phyloP scores from a whole-genome alignment of 2,888 invertebrate species.

The Tetranychus piercei region DNA sequence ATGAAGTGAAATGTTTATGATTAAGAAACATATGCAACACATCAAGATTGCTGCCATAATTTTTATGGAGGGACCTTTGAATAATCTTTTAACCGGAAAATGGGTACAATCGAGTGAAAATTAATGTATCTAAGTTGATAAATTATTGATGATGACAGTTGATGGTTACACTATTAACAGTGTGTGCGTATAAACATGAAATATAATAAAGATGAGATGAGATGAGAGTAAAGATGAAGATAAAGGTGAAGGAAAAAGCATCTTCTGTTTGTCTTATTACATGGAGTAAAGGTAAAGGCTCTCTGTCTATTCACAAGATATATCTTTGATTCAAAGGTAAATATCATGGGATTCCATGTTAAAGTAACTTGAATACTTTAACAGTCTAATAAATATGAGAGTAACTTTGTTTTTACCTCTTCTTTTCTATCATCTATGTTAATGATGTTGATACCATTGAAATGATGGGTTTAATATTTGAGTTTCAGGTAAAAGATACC shows the following conservation, averaged over 20 bases:
- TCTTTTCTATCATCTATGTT: neutral
- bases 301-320: neutral
- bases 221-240: neutral
- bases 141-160: conserved; percentile 1
- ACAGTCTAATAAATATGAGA: neutral
- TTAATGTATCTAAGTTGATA: neutral
- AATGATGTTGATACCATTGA: neutral
- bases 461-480: neutral
- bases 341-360: neutral
- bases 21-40: too few species aligned
- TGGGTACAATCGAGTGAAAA: neutral
- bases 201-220: neutral
- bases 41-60: neutral
- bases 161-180: neutral
- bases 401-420: neutral
- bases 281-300: neutral
- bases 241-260: neutral
- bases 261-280: neutral
- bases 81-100: conserved; percentile 1
- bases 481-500: neutral
- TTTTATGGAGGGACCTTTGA: neutral
- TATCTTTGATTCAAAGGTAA: neutral
- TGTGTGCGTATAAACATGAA: neutral
- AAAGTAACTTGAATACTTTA: neutral
- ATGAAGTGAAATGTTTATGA: too few species aligned